Conservation (phyloP, 2,888 invertebrate genomes). For the Leptopilina syphax region DNA sequence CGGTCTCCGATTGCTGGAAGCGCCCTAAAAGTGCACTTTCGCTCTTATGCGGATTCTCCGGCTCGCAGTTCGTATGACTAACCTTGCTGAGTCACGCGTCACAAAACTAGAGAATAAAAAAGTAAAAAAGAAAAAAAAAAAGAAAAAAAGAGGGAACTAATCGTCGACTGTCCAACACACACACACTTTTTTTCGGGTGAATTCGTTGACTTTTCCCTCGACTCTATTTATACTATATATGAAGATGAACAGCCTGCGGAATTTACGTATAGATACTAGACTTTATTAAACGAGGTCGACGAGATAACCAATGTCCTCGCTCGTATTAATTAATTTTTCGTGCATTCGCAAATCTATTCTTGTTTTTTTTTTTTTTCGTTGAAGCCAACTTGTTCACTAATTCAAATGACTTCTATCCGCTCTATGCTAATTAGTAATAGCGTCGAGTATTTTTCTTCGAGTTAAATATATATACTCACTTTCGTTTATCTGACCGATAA, state of each 20-base stretch:
- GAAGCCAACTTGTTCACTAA: conserved; percentile 40
- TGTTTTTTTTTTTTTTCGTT: neutral
- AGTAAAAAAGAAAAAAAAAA: conserved; percentile 44
- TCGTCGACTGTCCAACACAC: neutral
- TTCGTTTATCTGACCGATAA: conserved; percentile 1
- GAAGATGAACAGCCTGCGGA: conserved; percentile 9
- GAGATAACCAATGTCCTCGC: conserved; percentile 40
- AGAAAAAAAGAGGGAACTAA: neutral
- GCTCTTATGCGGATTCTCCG: conserved; percentile 72
- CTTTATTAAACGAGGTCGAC: conserved; percentile 42
- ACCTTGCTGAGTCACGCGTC: conserved; percentile 60
- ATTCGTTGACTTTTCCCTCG: conserved; percentile 35
- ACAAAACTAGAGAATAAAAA: conserved; percentile 40
- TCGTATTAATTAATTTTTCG: conserved; percentile 44
- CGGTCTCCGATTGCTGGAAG: conserved; percentile 55
- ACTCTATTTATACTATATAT: neutral
- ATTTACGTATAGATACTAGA: conserved; percentile 35
- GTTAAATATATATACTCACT: conserved; percentile 21
- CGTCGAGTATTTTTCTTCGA: conserved; percentile 37
- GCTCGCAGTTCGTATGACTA: conserved; percentile 71
- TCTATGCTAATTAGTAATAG: conserved; percentile 39
- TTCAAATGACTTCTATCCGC: conserved; percentile 31
- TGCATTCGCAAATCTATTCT: conserved; percentile 25
- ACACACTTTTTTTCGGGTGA: conserved; percentile 28
- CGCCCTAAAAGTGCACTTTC: conserved; percentile 72